These are phyloP conservation scores for cattle (Bos taurus) DNA, from an alignment of 2,113 vertebrate genomes.

Conservation along the genomic window ARS-UCD2.0 NC_037328.1:117669001-117669500, in stretches of 20 bases:
- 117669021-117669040: background rate
- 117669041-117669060: background rate
- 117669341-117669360: background rate
- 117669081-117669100: background rate
- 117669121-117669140: background rate
- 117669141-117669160: background rate
- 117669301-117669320: background rate
- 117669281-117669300: conserved; percentile 21
- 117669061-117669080: background rate
- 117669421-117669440: background rate
- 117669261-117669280: background rate
- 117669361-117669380: background rate
- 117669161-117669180: background rate
- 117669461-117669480: background rate
- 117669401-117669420: background rate
- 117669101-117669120: background rate
- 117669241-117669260: background rate
- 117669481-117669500: background rate
- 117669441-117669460: background rate
- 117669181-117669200: background rate
- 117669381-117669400: background rate
- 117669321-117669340: background rate
- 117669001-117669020: background rate
- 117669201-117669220: background rate
- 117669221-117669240: background rate